Evolutionary conservation across 2,888 invertebrate species (phyloP).

Genomic region (Orthosia gothica): DNA sequence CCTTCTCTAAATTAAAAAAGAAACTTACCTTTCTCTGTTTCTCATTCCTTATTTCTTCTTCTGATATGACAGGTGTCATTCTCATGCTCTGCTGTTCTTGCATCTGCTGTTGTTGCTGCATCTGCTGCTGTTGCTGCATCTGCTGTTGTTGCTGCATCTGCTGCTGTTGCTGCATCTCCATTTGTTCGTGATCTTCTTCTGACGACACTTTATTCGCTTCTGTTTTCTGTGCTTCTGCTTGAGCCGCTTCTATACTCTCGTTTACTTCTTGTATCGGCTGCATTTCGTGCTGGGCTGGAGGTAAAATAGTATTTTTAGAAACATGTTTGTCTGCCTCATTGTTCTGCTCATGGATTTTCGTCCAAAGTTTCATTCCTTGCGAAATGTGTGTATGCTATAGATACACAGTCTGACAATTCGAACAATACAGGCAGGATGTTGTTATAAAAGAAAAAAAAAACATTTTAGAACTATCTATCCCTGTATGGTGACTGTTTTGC

Average conservation of each 20-base stretch:
- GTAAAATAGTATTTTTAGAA: neutral
- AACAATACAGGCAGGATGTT: no score
- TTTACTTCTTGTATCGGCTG: constrained; percentile 54
- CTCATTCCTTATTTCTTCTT: constrained; percentile 80
- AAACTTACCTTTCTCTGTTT: constrained; percentile 83
- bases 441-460: no score
- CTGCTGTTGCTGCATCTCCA: constrained; percentile 66
- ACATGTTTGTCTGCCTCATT: no score
- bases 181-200: constrained; percentile 59
- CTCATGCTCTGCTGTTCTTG: constrained; percentile 29
- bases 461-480: no score
- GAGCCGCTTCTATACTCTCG: constrained; percentile 31
- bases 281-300: constrained; percentile 45
- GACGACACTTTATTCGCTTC: constrained; percentile 29
- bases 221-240: constrained; percentile 31
- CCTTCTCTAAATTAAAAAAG: no score
- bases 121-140: constrained; percentile 62
- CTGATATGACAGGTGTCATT: constrained; percentile 53
- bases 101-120: constrained; percentile 46
- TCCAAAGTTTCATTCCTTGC: no score
- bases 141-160: constrained; percentile 70
- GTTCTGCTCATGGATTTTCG: no score
- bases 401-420: no score
- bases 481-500: no score
- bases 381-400: no score